A percentile compares a stretch with the other conserved stretches of the same genome.
Conservation (phyloP, 35 echinoderm and acorn worm genomes). For the Anneissia japonica region DNA sequence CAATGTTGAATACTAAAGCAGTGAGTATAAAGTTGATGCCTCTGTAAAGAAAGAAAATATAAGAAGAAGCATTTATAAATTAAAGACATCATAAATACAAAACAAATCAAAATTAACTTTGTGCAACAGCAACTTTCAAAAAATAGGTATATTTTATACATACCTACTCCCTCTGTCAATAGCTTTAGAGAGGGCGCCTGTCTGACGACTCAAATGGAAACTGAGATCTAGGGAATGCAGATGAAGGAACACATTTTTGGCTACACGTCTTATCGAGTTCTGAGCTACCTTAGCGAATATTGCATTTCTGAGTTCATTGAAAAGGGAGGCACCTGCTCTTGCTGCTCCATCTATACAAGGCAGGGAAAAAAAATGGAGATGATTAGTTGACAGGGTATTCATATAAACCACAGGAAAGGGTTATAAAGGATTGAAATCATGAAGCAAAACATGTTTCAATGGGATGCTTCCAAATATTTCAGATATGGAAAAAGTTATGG, state of each 20-base stretch:
- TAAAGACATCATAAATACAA: background rate
- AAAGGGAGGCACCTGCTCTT: conserved; percentile 74
- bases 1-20: conserved; percentile 96
- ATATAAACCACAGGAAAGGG: background rate
- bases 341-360: conserved; percentile 74
- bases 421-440: background rate
- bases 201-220: conserved; percentile 80
- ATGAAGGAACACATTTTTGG: conserved; percentile 78
- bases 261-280: conserved; percentile 78
- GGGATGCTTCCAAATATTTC: background rate
- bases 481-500: background rate
- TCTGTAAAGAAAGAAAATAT: conserved; percentile 43
- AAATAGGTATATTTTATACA: background rate
- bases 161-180: conserved; percentile 96
- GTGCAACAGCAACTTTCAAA: too few species aligned
- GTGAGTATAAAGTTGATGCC: conserved; percentile 95
- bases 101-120: background rate
- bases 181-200: conserved; percentile 88
- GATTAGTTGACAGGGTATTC: background rate
- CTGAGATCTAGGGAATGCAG: conserved; percentile 76
- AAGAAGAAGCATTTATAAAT: background rate
- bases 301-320: conserved; percentile 84
- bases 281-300: conserved; percentile 88
- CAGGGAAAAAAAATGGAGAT: background rate
- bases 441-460: background rate